Evolutionary conservation across 2,797 vertebrate species (phyloP).

Genomic region (Discoglossus pictus): DNA sequence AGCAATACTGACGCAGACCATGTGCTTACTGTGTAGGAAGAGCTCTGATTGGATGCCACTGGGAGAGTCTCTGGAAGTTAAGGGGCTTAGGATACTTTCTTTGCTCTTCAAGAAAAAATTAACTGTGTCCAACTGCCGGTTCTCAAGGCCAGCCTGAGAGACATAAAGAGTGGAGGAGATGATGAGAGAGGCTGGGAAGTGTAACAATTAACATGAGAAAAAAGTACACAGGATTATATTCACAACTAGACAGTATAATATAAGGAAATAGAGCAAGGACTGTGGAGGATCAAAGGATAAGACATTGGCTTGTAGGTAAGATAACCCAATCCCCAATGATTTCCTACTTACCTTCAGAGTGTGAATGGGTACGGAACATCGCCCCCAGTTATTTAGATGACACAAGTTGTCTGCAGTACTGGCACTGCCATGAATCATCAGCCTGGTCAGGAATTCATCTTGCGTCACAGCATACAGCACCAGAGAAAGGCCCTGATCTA

Average conservation of each 20-base stretch:
- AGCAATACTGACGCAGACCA: fast-evolving
- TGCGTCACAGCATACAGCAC: constrained; percentile 84
- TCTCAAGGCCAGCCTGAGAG: constrained; percentile 88
- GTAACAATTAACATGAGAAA: neutral
- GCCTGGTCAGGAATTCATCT: constrained; percentile 84
- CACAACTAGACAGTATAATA: no score
- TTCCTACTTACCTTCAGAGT: constrained; percentile 80
- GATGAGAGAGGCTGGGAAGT: neutral
- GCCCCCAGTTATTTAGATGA: constrained; percentile 89
- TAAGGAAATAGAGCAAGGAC: neutral
- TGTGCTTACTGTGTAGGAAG: constrained; percentile 28
- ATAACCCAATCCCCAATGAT: neutral
- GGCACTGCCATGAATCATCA: constrained; percentile 90
- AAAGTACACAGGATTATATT: no score
- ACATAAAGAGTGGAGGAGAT: neutral
- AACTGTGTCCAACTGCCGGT: constrained; percentile 92
- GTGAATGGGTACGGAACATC: constrained; percentile 90
- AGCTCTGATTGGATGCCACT: constrained; percentile 52
- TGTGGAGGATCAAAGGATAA: neutral
- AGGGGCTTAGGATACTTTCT: constrained; percentile 76
- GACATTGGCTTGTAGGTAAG: neutral
- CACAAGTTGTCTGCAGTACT: constrained; percentile 86
- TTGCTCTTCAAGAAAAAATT: constrained; percentile 96
- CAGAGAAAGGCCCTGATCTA: constrained; percentile 78
- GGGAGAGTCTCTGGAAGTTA: constrained; percentile 55